Conservation (phyloP, 2,113 vertebrate genomes). For the Mirza zaza region DNA sequence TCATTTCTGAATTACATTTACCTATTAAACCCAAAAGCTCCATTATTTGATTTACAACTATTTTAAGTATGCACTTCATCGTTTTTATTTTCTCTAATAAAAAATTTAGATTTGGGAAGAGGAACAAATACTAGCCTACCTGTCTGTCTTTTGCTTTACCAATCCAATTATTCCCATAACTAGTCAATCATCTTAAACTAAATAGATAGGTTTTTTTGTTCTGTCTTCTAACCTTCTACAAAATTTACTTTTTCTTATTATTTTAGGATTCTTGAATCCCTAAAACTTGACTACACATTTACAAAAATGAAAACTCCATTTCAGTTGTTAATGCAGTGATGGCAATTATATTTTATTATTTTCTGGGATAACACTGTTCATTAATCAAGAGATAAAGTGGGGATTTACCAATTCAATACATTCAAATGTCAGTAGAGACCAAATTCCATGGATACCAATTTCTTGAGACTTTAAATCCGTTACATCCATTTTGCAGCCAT, state of each 20-base stretch:
- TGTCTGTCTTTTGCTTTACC: not conserved
- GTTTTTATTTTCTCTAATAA: not conserved
- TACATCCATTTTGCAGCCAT: not conserved
- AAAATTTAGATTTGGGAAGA: not conserved
- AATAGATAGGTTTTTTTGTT: not conserved
- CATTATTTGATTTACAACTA: not conserved
- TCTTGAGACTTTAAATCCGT: slow-evolving; percentile 6
- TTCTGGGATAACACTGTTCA: not conserved
- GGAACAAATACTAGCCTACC: not conserved
- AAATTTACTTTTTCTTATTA: not conserved
- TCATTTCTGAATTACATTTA: not conserved
- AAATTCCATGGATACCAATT: not conserved
- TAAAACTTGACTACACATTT: not conserved
- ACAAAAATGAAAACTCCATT: slow-evolving; percentile 26
- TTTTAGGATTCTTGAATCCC: not conserved
- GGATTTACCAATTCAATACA: not conserved
- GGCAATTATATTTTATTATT: not conserved
- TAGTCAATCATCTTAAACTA: not conserved
- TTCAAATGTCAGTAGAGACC: not conserved
- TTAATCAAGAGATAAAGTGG: not conserved
- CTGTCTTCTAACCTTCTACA: not conserved
- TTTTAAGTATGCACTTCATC: not conserved
- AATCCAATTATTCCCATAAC: not conserved
- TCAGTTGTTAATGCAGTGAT: not conserved
- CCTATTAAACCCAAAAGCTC: not conserved